Evolutionary conservation across 2,113 vertebrate genomes (phyloP).

Genomic region (Coturnix japonica): DNA sequence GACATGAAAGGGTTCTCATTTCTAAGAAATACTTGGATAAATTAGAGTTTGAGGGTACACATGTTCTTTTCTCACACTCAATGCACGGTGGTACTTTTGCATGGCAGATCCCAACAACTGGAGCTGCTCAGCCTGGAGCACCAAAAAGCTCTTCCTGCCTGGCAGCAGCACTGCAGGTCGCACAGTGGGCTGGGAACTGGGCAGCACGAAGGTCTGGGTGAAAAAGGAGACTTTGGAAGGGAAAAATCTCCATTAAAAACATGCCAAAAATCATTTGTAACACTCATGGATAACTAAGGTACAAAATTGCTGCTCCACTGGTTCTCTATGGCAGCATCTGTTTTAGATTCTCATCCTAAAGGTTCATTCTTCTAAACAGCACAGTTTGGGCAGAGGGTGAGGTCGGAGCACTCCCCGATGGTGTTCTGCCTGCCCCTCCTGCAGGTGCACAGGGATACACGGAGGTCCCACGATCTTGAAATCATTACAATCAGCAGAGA

Average conservation of each 20-base stretch:
- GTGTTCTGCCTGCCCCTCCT: neutral
- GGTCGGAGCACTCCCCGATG: neutral
- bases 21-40: neutral
- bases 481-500: neutral
- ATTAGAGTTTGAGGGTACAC: neutral
- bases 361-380: conserved; percentile 3
- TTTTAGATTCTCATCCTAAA: neutral
- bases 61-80: neutral
- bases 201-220: neutral
- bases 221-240: neutral
- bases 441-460: neutral
- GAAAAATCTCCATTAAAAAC: neutral
- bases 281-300: neutral
- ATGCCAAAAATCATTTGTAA: neutral
- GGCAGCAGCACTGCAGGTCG: neutral
- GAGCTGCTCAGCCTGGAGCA: neutral
- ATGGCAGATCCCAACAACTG: neutral
- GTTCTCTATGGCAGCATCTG: neutral
- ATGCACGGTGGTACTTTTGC: neutral
- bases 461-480: neutral
- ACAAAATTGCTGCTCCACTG: neutral
- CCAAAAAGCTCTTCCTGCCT: neutral
- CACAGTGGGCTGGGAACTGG: neutral
- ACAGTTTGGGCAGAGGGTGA: neutral
- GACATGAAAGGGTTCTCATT: conserved; percentile 23